Evolutionary conservation across 2,888 invertebrate genomes (phyloP).

Genomic region (Melipona beecheii): DNA sequence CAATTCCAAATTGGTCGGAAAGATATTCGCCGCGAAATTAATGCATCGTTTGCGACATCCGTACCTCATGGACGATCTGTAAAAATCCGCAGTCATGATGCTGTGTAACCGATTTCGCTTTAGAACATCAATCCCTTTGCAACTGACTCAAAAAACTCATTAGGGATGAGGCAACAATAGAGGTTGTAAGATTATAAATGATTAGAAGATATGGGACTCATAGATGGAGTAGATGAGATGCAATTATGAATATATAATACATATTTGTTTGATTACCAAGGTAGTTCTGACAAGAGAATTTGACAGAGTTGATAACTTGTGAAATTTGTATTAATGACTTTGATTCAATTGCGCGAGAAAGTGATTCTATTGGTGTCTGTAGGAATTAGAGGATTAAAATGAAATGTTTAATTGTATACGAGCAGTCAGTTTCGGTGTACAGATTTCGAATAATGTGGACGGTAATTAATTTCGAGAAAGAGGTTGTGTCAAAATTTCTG

Average conservation of each 20-base stretch:
- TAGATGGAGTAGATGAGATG: neutral
- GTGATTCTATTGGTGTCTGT: neutral
- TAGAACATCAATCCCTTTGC: neutral
- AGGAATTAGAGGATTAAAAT: neutral
- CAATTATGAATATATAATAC: neutral
- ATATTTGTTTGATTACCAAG: neutral
- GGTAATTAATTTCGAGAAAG: neutral
- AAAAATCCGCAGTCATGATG: neutral
- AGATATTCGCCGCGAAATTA: slow-evolving; percentile 21
- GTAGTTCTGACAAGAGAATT: neutral
- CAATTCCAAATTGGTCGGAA: slow-evolving; percentile 43
- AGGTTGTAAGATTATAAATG: neutral
- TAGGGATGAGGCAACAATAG: neutral
- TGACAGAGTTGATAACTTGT: neutral
- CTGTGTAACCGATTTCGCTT: neutral
- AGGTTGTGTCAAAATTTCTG: neutral
- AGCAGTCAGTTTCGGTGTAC: neutral
- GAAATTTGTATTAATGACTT: neutral
- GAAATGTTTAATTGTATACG: neutral
- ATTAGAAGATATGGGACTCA: neutral
- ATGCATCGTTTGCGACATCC: slow-evolving; percentile 28
- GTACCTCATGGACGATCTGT: neutral
- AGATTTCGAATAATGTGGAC: neutral
- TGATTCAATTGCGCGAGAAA: neutral
- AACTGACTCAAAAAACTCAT: neutral